Evolutionary conservation across 2,113 vertebrate species (phyloP).

Genomic region (Gadus macrocephalus): DNA sequence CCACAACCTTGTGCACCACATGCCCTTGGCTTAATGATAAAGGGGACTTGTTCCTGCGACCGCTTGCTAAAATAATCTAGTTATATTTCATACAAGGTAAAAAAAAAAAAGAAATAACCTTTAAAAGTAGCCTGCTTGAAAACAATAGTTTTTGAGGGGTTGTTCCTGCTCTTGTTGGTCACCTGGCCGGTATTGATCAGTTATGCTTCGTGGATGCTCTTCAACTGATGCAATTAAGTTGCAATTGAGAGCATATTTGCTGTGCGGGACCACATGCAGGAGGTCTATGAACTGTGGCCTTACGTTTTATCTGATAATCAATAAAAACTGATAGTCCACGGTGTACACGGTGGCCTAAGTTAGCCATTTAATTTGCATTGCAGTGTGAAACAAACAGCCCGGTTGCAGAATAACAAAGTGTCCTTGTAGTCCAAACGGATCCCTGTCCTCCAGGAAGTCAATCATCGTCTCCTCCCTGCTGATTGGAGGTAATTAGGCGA

Average conservation of each 20-base stretch:
- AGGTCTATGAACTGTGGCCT: too few relatives aligned
- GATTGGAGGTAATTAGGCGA: constrained; percentile 69
- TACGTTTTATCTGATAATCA: too few relatives aligned
- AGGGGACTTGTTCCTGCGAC: constrained; percentile 63
- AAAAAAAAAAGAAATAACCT: neutral
- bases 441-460: constrained; percentile 58
- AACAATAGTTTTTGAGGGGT: too few relatives aligned
- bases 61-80: constrained; percentile 42
- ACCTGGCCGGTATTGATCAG: too few relatives aligned
- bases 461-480: constrained; percentile 56
- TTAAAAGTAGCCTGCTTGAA: too few relatives aligned
- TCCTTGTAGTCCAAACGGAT: constrained; percentile 52
- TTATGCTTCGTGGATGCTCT: too few relatives aligned
- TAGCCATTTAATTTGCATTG: neutral
- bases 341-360: too few relatives aligned
- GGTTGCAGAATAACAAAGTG: constrained; percentile 24
- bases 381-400: neutral
- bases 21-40: constrained; percentile 65
- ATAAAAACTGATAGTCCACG: too few relatives aligned
- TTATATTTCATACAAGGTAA: neutral
- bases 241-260: too few relatives aligned
- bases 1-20: constrained; percentile 47
- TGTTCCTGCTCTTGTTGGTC: too few relatives aligned
- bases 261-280: too few relatives aligned
- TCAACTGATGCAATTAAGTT: too few relatives aligned